phyloP scores from a whole-genome alignment of 1,140 invertebrate genomes.

The Papilio helenus region DNA sequence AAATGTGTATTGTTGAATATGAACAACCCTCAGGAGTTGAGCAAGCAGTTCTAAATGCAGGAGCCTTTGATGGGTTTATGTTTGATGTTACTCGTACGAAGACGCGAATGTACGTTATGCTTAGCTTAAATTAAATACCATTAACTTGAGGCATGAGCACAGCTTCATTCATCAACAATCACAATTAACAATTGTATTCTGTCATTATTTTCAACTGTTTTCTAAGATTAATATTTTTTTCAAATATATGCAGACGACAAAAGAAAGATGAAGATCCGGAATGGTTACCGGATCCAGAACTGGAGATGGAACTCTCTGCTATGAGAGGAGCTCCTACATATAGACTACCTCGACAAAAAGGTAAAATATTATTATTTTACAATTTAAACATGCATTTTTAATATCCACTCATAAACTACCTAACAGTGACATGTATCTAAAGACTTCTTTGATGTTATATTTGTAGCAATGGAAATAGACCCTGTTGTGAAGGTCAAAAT shows the following conservation, averaged over 20 bases:
- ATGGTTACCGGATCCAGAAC: constrained; percentile 82
- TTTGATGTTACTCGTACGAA: constrained; percentile 84
- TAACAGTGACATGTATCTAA: neutral
- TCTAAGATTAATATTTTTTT: neutral
- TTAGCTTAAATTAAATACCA: neutral
- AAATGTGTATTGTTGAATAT: constrained; percentile 86
- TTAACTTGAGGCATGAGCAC: neutral
- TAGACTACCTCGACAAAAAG: constrained; percentile 62
- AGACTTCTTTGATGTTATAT: constrained; percentile 19
- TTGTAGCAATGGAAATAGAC: constrained; percentile 65
- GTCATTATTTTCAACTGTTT: too few relatives aligned
- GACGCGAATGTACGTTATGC: constrained; percentile 63
- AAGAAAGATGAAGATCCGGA: constrained; percentile 80
- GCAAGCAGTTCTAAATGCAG: constrained; percentile 84
- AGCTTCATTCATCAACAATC: neutral
- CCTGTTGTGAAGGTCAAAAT: constrained; percentile 45
- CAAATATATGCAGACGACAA: constrained; percentile 52
- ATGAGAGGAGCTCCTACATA: constrained; percentile 75
- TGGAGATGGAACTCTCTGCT: constrained; percentile 82
- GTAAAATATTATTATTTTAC: constrained; percentile 46
- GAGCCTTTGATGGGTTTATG: constrained; percentile 84
- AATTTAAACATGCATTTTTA: neutral
- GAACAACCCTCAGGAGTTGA: constrained; percentile 82
- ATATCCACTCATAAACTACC: neutral
- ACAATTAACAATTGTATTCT: neutral